These are phyloP conservation scores for Drosophila gunungcola DNA, from an alignment of 1,140 invertebrate species.

Conservation along the genomic window DNA sequence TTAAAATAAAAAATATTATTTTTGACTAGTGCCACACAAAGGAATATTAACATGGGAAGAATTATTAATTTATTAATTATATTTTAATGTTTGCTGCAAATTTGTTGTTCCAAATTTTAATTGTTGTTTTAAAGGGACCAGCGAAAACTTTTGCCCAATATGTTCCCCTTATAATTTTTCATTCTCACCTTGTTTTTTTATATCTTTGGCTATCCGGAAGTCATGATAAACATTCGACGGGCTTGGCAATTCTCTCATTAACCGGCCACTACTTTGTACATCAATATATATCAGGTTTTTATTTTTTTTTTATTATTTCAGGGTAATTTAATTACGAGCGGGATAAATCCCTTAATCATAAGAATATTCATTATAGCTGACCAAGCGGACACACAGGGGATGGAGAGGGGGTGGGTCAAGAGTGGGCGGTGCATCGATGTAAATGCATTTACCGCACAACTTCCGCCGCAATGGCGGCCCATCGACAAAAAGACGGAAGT, in stretches of 20 bases:
- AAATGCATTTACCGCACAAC: conserved; percentile 75
- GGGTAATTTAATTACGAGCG: conserved; percentile 72
- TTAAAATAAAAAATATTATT: no score
- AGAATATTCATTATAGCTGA: conserved; percentile 77
- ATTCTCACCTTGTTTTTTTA: neutral
- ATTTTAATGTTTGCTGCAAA: no score
- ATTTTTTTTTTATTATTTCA: conserved; percentile 29
- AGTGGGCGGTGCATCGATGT: conserved; percentile 44
- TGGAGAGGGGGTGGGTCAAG: neutral
- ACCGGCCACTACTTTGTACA: conserved; percentile 19
- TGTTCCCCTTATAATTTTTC: no score
- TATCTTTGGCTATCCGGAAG: no score
- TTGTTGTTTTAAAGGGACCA: no score
- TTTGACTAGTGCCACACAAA: no score
- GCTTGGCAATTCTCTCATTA: conserved; percentile 35
- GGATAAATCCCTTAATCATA: conserved; percentile 76
- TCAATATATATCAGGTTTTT: conserved; percentile 37
- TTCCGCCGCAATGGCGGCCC: conserved; percentile 67
- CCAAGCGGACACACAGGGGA: conserved; percentile 38
- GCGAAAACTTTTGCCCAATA: no score
- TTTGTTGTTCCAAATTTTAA: no score
- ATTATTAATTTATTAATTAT: no score
- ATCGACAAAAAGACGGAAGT: conserved; percentile 68
- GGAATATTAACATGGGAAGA: no score
- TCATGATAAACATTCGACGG: conserved; percentile 11